phyloP scores from a whole-genome alignment of 2,888 invertebrate species.

The Omphaloscelis lunosa region DNA sequence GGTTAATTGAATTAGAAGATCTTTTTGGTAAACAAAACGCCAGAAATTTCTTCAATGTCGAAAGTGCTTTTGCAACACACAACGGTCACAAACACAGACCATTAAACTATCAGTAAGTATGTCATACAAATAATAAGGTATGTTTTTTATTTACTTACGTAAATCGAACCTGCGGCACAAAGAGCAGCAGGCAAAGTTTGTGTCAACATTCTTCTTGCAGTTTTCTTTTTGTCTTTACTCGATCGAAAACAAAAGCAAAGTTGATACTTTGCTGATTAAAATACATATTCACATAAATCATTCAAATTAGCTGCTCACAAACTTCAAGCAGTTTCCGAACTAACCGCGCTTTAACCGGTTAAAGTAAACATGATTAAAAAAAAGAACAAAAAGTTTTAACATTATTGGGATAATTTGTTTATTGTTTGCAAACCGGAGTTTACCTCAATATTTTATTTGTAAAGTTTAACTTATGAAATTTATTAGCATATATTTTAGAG shows the following conservation, averaged over 20 bases:
- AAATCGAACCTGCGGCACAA: too few species aligned
- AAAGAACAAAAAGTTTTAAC: conserved; percentile 29
- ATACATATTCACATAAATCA: conserved; percentile 60
- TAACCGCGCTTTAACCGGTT: conserved; percentile 22
- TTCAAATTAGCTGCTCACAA: conserved; percentile 43
- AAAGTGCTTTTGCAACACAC: background rate
- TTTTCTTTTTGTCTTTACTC: background rate
- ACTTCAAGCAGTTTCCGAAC: conserved; percentile 35
- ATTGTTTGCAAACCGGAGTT: conserved; percentile 23
- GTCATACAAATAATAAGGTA: background rate
- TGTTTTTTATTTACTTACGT: background rate
- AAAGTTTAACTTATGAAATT: conserved; percentile 33
- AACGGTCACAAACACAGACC: background rate
- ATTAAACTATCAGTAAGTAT: too few species aligned
- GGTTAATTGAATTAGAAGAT: background rate
- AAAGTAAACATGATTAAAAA: conserved; percentile 46
- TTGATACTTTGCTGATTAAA: too few species aligned
- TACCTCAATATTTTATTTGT: conserved; percentile 42
- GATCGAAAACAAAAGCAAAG: conserved; percentile 12
- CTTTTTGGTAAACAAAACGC: background rate
- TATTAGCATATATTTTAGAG: conserved; percentile 15
- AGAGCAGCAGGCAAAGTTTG: background rate
- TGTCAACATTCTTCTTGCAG: background rate
- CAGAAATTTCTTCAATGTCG: background rate
- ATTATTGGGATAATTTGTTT: conserved; percentile 9